Base-by-base conservation (phyloP, 2,888 invertebrate genomes). In the Protophormia terraenovae region DNA sequence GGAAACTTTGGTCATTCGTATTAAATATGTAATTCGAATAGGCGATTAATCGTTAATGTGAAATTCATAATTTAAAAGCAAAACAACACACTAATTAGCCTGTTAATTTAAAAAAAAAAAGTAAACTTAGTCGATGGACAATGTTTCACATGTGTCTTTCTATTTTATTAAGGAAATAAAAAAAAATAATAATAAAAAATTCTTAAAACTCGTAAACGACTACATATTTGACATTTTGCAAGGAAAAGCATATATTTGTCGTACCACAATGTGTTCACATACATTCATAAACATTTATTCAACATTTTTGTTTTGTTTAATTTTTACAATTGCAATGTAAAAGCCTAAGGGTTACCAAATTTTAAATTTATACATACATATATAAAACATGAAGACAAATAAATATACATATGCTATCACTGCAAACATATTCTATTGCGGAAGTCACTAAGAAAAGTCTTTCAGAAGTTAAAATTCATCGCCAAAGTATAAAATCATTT, bases 311-410 rank as follows among this genome's bases (percentile, higher is more conserved):
- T 53, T 79, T 79, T 79, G 29, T 69, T 53, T 79, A 58, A 24
- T 75, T 75, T 75, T 66, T 22, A 53, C 32, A 64, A 75, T 72
- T 73, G 66, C 72, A 72, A 72, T 73, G 72, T 80, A 73, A 73
- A 35, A 27, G 73, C 80, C 80, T 73, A 4, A 45, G 47, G 80
- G 55, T 27, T 35, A 19, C 45, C 64, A 79, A 22, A 45, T 60
- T 67, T 69, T 27, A 53, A 35, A 50, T 75, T 64, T 64, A 64
- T 73, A n/a, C n/a, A n/a, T n/a, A n/a, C n/a, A n/a, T n/a, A 32
- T 73, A 38, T 22, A 45, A 47, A 7, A 47, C 41, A 41, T 1
- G 5, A 10, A 41, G 4, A 32, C 1, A 32, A 32, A 32, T 45
- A 45, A 45, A n/a, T n/a, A n/a, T n/a, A n/a, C n/a, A n/a, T n/a